These are phyloP conservation scores for Ophioninae sp. DNA, from an alignment of 2,888 invertebrate species.

Conservation along the genomic window DNA sequence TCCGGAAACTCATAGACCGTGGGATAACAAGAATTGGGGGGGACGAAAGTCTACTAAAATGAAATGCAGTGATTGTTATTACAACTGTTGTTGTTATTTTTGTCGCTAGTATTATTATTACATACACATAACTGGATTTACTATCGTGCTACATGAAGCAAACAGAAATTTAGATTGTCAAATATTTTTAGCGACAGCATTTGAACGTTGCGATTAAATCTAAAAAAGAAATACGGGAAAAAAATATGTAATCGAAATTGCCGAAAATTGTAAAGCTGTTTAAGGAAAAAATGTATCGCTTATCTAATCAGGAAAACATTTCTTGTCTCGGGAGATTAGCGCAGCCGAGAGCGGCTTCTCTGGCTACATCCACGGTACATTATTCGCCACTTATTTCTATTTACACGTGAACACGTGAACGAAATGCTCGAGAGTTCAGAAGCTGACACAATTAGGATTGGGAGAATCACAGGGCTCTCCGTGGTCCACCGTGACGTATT, in stretches of 20 bases:
- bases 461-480: background rate
- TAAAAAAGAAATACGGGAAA: background rate
- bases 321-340: background rate
- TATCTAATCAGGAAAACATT: background rate
- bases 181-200: background rate
- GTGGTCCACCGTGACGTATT: slow-evolving; percentile 6
- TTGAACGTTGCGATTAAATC: background rate
- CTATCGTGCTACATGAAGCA: background rate
- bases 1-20: background rate
- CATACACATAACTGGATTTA: too few relatives aligned
- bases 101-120: background rate
- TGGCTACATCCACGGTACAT: background rate
- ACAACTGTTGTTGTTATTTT: too few relatives aligned
- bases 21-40: background rate
- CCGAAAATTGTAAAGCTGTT: background rate
- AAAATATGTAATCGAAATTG: background rate
- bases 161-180: background rate
- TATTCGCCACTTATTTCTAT: background rate
- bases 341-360: background rate
- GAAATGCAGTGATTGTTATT: too few relatives aligned
- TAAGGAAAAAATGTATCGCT: background rate
- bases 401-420: background rate
- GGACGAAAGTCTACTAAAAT: background rate
- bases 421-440: background rate
- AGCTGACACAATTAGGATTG: background rate